Evolutionary conservation across 92 coral and sea anemone species (phyloP), one percentile per base, ranked within the genome.

Genomic region (Paragorgia papillata): DNA sequence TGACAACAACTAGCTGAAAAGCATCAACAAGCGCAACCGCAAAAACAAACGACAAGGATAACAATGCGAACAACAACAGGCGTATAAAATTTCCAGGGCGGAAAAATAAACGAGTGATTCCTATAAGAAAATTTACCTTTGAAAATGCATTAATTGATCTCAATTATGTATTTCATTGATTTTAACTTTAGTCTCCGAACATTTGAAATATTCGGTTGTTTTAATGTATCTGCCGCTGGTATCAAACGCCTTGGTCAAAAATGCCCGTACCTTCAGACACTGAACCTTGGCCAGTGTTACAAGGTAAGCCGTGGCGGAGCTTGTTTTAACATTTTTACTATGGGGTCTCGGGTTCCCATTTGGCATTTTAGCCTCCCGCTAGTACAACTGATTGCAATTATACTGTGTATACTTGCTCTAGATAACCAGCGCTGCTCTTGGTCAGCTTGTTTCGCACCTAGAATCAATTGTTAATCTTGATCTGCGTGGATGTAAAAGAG

Each of bases 141-240:
- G 53, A 46, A 7, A n/a, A 46, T 46, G n/a, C 53, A 6, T 46
- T 46, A 7, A n/a, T 46, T 5, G 26, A 51, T 51, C 58, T 17
- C n/a, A 51, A 51, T 51, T 51, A 3, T 17, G 8, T 17, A 5
- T 17, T 17, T 22, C 8, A 51, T 51, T 4, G 17, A 49, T 7
- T 17, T 68, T 44, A 1, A 37, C 20, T 81, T 25, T 54, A 93
- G 97, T 67, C 64, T 93, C 27, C 80, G 89, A 14, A 94, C 90
- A 55, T 92, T 94, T 88, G 98, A 94, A 85, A 96, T 94, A 51
- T 94, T 94, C 80, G 98, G 98, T 20, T 94, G 98, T 48, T 94
- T 94, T 63, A 90, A 94, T 82, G 89, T 94, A 66, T 84, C 97
- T n/a, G 90, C 97, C 22, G 85, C 86, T 30, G 94, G 91, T 0